A percentile compares a stretch with the other conserved stretches of the same genome.
Evolutionary conservation across 1,140 invertebrate species (phyloP).

Genomic region (Melitaea cinxia): DNA sequence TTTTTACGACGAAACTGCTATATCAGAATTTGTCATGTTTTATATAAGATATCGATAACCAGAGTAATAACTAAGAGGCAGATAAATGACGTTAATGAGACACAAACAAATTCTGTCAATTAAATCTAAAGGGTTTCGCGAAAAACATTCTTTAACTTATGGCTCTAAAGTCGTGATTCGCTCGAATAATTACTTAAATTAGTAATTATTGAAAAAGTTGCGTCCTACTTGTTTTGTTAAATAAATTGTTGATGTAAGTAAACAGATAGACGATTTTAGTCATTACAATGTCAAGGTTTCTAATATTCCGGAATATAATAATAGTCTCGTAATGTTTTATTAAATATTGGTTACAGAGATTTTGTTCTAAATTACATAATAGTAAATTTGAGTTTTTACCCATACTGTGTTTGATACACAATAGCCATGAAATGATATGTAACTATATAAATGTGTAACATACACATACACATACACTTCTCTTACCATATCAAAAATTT

Average conservation of each 20-base stretch:
- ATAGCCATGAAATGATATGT: too few species aligned
- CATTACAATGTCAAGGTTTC: slow-evolving; percentile 41
- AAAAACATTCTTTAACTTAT: background rate
- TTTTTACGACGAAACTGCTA: background rate
- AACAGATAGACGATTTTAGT: slow-evolving; percentile 23
- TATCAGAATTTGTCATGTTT: background rate
- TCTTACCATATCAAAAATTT: too few species aligned
- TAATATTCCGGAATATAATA: slow-evolving; percentile 2
- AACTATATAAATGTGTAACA: too few species aligned
- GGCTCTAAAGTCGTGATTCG: slow-evolving; percentile 29
- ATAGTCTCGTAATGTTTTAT: background rate
- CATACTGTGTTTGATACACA: too few species aligned
- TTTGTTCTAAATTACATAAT: too few species aligned
- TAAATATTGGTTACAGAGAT: background rate
- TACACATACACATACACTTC: too few species aligned
- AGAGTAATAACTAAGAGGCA: slow-evolving; percentile 17
- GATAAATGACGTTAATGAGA: slow-evolving; percentile 45
- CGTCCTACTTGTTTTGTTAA: slow-evolving; percentile 43
- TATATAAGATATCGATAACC: slow-evolving; percentile 18
- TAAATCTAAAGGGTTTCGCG: slow-evolving; percentile 12
- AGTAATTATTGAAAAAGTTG: slow-evolving; percentile 45
- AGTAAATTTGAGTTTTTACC: too few species aligned
- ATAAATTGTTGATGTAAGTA: slow-evolving; percentile 37
- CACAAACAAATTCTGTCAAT: slow-evolving; percentile 38
- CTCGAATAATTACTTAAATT: slow-evolving; percentile 12